Evolutionary conservation across 2,113 vertebrate species (phyloP), one percentile per base, ranked within the genome.

Genomic region (Malaclemys terrapin): DNA sequence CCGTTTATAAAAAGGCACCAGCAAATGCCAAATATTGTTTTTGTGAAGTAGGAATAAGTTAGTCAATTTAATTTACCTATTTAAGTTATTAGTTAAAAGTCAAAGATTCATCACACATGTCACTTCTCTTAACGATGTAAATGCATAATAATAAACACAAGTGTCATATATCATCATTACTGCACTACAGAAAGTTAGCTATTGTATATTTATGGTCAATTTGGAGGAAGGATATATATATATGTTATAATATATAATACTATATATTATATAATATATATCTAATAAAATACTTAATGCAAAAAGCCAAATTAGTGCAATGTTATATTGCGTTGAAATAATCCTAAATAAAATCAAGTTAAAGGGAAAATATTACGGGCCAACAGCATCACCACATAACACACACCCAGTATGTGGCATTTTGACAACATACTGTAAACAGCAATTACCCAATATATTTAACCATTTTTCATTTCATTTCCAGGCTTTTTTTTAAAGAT

Each of bases 71-170:
- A 91, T 92, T 95, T 93, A 47, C 13, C 75, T 91, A 54, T 47
- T 45, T 95, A 3, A 11, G 42, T 88, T 91, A n/a, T 80, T 90
- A 80, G 45, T 91, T 87, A 53, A 85, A 96, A 93, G 13, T 93
- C 52, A 88, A 57, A 62, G 69, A 81, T 78, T 57, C 24, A 76
- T 95, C 50, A 80, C 52, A 80, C 45, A 42, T 89, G 88, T 90
- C 90, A 79, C 47, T 94, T 95, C 9, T 56, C 6, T 94, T 57
- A 1, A 88, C 83, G 38, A 94, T 87, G 59, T 20, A 94, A 94
- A 93, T 87, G 75, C 86, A 95, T 95, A 94, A 95, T 79, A 85
- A 81, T 88, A 91, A 94, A 90, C 50, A 93, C 89, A 89, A 92
- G 53, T 82, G 47, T 22, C 78, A 94, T 96, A 84, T n/a, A 93